Conservation (phyloP, 2,888 invertebrate genomes). For the Cetonia aurata region DNA sequence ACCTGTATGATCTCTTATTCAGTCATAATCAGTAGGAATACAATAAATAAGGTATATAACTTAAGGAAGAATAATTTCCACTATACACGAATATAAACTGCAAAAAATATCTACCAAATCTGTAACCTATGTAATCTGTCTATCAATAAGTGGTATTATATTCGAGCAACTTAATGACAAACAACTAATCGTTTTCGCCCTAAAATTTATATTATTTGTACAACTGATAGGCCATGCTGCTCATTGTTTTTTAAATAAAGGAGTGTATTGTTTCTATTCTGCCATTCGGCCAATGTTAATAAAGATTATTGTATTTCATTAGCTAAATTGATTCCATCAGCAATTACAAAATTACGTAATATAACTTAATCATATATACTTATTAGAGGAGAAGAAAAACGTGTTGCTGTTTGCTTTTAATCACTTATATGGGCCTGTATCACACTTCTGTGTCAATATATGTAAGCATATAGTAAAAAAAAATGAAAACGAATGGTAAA, state of each 20-base stretch:
- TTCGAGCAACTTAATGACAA: not conserved
- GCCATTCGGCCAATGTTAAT: not conserved
- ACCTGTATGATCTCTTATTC: too few relatives aligned
- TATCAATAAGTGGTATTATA: not conserved
- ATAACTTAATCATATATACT: not conserved
- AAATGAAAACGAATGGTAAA: not conserved
- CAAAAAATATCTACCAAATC: too few relatives aligned
- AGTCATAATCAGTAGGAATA: too few relatives aligned
- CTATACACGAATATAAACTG: too few relatives aligned
- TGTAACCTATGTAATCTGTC: not conserved
- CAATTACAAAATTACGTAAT: constrained; percentile 15
- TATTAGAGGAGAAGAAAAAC: not conserved
- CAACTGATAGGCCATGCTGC: too few relatives aligned
- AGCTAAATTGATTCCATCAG: constrained; percentile 10
- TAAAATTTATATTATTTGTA: too few relatives aligned
- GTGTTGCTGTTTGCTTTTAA: constrained; percentile 22
- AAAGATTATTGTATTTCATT: not conserved
- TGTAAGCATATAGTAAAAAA: not conserved
- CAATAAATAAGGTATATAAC: too few relatives aligned
- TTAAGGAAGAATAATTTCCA: too few relatives aligned
- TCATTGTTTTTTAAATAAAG: not conserved
- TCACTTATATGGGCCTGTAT: constrained; percentile 9
- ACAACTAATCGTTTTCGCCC: too few relatives aligned
- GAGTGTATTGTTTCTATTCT: not conserved
- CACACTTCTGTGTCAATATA: constrained; percentile 1